Evolutionary conservation across 2,797 vertebrate genomes (phyloP).

Genomic region (Lithobates pipiens): DNA sequence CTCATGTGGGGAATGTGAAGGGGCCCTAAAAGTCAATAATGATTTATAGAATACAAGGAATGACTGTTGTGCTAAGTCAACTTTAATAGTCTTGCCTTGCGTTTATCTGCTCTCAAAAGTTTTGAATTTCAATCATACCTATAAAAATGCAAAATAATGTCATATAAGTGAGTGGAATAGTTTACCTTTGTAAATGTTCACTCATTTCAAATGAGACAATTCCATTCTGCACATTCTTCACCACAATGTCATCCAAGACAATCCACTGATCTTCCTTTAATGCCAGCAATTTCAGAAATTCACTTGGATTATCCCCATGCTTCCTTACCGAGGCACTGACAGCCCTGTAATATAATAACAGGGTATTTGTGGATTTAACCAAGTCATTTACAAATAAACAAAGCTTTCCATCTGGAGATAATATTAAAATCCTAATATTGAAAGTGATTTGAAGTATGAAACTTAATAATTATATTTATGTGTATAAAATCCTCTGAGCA

Average conservation of each 20-base stretch:
- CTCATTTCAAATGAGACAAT: slow-evolving; percentile 85
- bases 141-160: too few relatives aligned
- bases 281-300: slow-evolving; percentile 79
- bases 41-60: too few relatives aligned
- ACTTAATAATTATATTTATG: not conserved
- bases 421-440: not conserved
- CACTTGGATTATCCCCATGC: slow-evolving; percentile 69
- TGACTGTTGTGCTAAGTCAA: too few relatives aligned
- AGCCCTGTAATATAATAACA: slow-evolving; percentile 68
- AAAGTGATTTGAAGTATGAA: not conserved
- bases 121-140: too few relatives aligned
- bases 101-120: too few relatives aligned
- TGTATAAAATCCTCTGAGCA: not conserved
- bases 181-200: slow-evolving; percentile 84
- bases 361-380: not conserved
- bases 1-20: too few relatives aligned
- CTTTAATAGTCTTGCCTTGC: too few relatives aligned
- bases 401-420: not conserved
- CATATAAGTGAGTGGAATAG: not conserved
- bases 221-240: slow-evolving; percentile 79
- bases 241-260: slow-evolving; percentile 76
- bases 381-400: not conserved
- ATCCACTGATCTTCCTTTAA: slow-evolving; percentile 81
- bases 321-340: slow-evolving; percentile 73
- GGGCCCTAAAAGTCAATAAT: too few relatives aligned